Evolutionary conservation across 2,797 vertebrate species (phyloP).

Genomic region (Hippoglossus hippoglossus): DNA sequence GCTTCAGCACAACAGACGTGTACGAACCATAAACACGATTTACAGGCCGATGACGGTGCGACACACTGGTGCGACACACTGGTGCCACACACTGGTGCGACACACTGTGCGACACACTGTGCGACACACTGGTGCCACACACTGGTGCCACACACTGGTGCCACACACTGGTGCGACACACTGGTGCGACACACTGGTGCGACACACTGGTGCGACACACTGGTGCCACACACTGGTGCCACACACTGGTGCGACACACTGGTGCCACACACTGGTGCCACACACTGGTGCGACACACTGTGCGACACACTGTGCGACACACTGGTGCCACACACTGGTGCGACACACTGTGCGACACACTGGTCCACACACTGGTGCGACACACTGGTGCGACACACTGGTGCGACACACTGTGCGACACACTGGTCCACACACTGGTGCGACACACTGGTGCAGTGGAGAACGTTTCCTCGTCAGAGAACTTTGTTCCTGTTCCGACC

Average conservation of each 20-base stretch:
- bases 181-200: no score
- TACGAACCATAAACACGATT: background rate
- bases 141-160: conserved; percentile 12
- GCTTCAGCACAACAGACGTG: background rate
- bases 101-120: conserved; percentile 1
- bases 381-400: no score
- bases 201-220: background rate
- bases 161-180: background rate
- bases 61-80: conserved; percentile 1
- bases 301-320: conserved; percentile 3
- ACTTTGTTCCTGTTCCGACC: background rate
- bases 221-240: conserved; percentile 20
- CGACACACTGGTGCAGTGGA: conserved; percentile 14
- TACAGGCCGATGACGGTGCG: background rate
- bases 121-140: conserved; percentile 15
- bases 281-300: background rate
- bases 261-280: conserved; percentile 20
- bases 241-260: no score
- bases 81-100: conserved; percentile 21
- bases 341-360: no score
- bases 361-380: no score
- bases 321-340: conserved; percentile 12
- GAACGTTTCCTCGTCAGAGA: background rate
- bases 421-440: conserved; percentile 1
- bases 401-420: conserved; percentile 15